Evolutionary conservation across 2,888 invertebrate species (phyloP), one percentile per base, ranked within the genome.

Genomic region (Xanthorhoe designata): DNA sequence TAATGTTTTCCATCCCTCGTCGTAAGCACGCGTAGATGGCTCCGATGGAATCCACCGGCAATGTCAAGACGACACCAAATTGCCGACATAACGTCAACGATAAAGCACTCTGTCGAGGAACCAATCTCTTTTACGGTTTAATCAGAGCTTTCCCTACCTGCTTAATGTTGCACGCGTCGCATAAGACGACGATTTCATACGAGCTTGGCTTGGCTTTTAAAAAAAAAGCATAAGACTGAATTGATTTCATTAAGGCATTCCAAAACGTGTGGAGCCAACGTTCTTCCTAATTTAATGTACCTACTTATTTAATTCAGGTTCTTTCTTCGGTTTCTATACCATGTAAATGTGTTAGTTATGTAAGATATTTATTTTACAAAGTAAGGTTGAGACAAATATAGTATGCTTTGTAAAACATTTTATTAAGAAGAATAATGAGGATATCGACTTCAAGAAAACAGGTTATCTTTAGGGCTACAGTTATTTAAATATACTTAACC

Each of bases 61-160:
- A 65, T 63, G 69, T 69, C 64, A 64, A 78, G 83, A 83, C 80
- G 82, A 79, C 85, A 83, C 82, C 83, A 84, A 87, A 90, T 89
- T 88, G 85, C 86, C 86, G 81, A 82, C 88, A 84, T 91, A 86
- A 90, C 86, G 87, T 85, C 87, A 84, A 83, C 89, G 87, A 91
- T 90, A 90, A 91, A 90, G 84, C 86, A 87, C 86, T 88, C 86
- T 81, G 81, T 84, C 86, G 84, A 83, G 81, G 85, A 90, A 91
- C 89, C 91, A 91, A 92, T 91, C 90, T 90, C 89, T 89, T 92
- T 91, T 90, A 90, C 88, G 90, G 89, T 88, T 90, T 90, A 91
- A 92, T 91, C 90, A 91, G 90, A 86, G 85, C 87, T 85, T 81
- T 82, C 78, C 83, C 75, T 77, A 78, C 84, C 81, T 81, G 82